These are phyloP conservation scores for Semaprochilodus insignis DNA, from an alignment of 2,797 vertebrate species.

Conservation along the genomic window DNA sequence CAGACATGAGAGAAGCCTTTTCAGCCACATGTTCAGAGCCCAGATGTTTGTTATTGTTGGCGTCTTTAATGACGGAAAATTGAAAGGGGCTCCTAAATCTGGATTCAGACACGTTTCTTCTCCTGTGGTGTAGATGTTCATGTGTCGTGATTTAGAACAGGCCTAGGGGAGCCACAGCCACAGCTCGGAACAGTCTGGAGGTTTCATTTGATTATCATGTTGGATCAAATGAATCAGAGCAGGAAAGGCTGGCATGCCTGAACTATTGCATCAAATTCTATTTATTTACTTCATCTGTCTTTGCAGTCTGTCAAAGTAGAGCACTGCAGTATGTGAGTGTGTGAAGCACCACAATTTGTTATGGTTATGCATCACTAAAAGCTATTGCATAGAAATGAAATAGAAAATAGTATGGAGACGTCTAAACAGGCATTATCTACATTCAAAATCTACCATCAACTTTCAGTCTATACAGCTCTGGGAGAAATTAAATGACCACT, in stretches of 20 bases:
- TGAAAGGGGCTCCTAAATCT: neutral
- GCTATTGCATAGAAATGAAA: too few species aligned
- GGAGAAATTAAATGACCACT: too few species aligned
- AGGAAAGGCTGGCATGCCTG: neutral
- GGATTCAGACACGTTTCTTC: neutral
- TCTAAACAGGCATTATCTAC: too few species aligned
- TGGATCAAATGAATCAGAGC: neutral
- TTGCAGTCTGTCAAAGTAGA: too few species aligned
- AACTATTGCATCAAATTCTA: too few species aligned
- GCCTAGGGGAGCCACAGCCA: neutral
- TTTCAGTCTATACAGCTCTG: too few species aligned
- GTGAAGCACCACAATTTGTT: too few species aligned
- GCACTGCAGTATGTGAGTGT: too few species aligned
- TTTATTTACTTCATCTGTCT: neutral
- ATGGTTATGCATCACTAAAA: too few species aligned
- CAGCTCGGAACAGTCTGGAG: neutral
- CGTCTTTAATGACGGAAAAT: neutral
- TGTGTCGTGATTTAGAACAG: neutral
- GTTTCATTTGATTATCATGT: constrained; percentile 2
- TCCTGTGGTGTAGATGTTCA: neutral
- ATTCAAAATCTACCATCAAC: too few species aligned
- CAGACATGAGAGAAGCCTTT: neutral
- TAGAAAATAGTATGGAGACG: too few species aligned
- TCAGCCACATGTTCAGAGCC: neutral
- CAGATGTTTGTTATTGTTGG: neutral